Conservation (phyloP, 2,888 invertebrate species). For the Drosophila macrospina region DNA sequence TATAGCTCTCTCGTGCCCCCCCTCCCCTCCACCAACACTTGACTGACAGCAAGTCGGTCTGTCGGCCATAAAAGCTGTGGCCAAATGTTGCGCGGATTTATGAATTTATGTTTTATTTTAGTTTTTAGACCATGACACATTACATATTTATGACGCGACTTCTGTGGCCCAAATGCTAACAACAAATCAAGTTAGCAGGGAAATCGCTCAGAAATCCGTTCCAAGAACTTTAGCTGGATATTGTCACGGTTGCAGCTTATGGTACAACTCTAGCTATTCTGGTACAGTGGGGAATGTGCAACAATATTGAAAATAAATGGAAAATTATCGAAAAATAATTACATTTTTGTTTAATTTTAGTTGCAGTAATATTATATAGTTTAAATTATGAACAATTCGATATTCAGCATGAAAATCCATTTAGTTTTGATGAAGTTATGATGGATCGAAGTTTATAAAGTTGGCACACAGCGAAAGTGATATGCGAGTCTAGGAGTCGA, state of each 20-base stretch:
- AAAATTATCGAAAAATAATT: background rate
- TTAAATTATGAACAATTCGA: too few species aligned
- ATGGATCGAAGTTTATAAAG: too few species aligned
- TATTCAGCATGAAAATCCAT: too few species aligned
- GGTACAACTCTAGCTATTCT: too few species aligned
- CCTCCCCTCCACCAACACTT: background rate
- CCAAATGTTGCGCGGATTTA: constrained; percentile 50
- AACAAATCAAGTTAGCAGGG: constrained; percentile 2
- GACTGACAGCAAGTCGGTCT: background rate
- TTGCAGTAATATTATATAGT: too few species aligned
- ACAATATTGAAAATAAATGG: background rate
- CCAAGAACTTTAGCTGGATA: background rate
- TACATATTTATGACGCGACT: constrained; percentile 33
- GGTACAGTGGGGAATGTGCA: too few species aligned
- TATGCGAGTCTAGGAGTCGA: too few species aligned
- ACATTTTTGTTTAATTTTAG: too few species aligned
- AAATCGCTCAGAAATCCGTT: constrained; percentile 3
- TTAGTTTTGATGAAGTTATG: too few species aligned
- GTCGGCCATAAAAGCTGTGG: constrained; percentile 40
- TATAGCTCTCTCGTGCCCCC: constrained; percentile 10
- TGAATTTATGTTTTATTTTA: constrained; percentile 57
- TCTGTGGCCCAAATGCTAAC: constrained; percentile 17
- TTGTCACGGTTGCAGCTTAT: too few species aligned
- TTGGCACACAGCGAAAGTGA: too few species aligned
- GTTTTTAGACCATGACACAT: constrained; percentile 28